Conservation (phyloP, 1,140 invertebrate species). For the Caenorhabditis briggsae region DNA sequence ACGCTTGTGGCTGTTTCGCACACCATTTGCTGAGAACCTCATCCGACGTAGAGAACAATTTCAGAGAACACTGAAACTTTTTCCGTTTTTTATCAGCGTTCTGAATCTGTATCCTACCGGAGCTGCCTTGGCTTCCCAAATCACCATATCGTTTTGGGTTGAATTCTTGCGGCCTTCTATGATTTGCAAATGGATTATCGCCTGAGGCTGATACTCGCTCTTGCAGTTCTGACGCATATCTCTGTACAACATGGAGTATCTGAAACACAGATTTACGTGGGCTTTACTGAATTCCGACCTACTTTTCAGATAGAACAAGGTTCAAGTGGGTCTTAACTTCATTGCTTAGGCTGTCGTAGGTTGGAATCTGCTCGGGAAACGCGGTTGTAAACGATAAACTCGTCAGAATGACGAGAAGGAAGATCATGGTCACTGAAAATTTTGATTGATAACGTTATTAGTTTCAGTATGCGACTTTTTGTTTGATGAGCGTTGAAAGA, state of each 20-base stretch:
- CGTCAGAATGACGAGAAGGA: too few relatives aligned
- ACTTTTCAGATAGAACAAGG: too few relatives aligned
- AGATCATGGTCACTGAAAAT: too few relatives aligned
- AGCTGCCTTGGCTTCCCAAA: not conserved
- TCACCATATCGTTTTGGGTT: not conserved
- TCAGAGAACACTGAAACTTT: not conserved
- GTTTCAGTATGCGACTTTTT: too few relatives aligned
- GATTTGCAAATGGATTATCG: not conserved
- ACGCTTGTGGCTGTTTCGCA: not conserved
- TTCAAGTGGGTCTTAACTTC: too few relatives aligned
- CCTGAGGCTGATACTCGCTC: not conserved
- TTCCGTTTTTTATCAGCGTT: not conserved
- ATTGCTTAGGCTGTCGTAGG: too few relatives aligned
- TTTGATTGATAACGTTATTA: too few relatives aligned
- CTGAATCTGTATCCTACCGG: not conserved
- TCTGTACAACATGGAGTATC: not conserved
- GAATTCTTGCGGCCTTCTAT: not conserved
- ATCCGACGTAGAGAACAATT: not conserved
- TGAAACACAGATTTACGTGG: not conserved
- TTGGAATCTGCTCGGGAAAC: too few relatives aligned
- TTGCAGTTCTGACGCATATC: slow-evolving; percentile 12
- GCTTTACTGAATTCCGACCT: too few relatives aligned
- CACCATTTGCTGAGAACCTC: not conserved
- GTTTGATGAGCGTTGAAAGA: too few relatives aligned
- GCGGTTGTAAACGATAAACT: too few relatives aligned